Evolutionary conservation across 2,113 vertebrate genomes (phyloP), one percentile per base, ranked within the genome.

Genomic region (Phoenicopterus ruber): DNA sequence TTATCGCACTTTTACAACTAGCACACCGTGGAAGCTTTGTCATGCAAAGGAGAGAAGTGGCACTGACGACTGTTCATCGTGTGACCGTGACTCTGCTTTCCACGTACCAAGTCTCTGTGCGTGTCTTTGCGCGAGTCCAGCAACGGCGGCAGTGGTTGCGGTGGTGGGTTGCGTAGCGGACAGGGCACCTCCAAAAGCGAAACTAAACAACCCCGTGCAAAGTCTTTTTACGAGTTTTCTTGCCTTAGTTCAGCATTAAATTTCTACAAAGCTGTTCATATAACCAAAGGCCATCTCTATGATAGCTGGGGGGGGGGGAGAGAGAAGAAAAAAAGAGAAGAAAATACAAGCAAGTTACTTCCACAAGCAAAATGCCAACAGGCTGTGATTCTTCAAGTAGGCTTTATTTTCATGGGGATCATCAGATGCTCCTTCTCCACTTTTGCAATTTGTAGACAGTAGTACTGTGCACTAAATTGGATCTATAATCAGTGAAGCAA

Each of bases 401-500:
- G 28, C 28, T 61, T 85, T 61, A 44, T 86, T 85, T 87, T 83
- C 26, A 36, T 70, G 36, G 26, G 24, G 71, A 65, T 79, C 36
- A 61, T 72, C 25, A 86, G 31, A 40, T 18, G 24, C 12, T 77
- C 28, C 46, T 94, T 93, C 62, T 82, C 54, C 31, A 38, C 50
- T 95, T 94, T 15, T 89, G 17, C 83, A 72, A 38, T 87, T 61
- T 86, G 28, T 92, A 81, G 54, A 40, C 57, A 84, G 82, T 73
- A 80, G 78, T 73, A 82, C 55, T 83, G 74, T 74, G 46, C 63
- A 81, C 29, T 90, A 74, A 91, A 95, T 40, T 91, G 32, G 16
- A 38, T 83, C 83, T 88, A 34, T 42, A 93, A 70, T 78, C 82
- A 86, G 71, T 77, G 78, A 91, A 94, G 79, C 36, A 81, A 94